Percentiles rank a stretch among this genome's conserved stretches.
These are phyloP conservation scores for Cephus pulcher DNA, from an alignment of 2,888 invertebrate genomes.

Conservation along the genomic window DNA sequence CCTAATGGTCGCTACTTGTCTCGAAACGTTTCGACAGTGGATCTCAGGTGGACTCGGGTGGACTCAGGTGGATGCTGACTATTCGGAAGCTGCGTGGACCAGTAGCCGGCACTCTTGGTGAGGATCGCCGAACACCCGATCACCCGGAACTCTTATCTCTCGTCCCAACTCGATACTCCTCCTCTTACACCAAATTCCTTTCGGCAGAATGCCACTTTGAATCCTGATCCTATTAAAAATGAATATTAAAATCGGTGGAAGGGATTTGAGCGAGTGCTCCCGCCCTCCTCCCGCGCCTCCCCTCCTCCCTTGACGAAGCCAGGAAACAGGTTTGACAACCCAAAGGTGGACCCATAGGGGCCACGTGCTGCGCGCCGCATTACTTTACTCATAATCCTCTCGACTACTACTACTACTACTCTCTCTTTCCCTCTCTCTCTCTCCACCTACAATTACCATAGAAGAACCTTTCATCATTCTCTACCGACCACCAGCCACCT, in stretches of 20 bases:
- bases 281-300: conserved; percentile 28
- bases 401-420: conserved; percentile 42
- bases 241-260: conserved; percentile 43
- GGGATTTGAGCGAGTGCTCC: conserved; percentile 35
- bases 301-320: conserved; percentile 32
- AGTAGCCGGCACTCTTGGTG: conserved; percentile 9
- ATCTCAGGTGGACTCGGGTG: conserved; percentile 26
- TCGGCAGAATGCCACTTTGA: conserved; percentile 25
- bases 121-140: conserved; percentile 22
- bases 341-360: conserved; percentile 56
- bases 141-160: conserved; percentile 15
- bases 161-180: conserved; percentile 10
- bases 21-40: conserved; percentile 43
- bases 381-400: conserved; percentile 66
- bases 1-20: conserved; percentile 50
- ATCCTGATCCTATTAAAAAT: conserved; percentile 31
- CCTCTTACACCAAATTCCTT: conserved; percentile 26
- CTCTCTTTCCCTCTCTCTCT: conserved; percentile 21
- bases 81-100: background rate
- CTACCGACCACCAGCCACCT: background rate
- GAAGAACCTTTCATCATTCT: background rate
- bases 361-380: conserved; percentile 63
- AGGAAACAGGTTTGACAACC: conserved; percentile 65
- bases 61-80: conserved; percentile 12
- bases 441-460: background rate